Conservation (phyloP, 1,140 invertebrate species). For the Sminthurides bifidus region DNA sequence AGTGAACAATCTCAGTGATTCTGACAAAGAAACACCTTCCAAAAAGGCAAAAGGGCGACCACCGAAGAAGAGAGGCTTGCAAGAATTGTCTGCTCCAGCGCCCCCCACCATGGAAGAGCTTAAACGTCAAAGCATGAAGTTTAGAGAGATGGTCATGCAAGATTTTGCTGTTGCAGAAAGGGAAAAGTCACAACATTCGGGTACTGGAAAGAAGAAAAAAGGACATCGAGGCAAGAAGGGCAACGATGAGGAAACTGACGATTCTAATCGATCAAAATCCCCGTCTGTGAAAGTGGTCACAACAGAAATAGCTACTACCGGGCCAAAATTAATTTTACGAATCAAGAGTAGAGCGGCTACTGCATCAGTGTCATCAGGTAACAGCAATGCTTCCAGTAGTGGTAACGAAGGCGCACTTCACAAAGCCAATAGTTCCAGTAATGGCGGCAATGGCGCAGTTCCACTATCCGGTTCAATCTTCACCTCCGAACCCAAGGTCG, state of each 20-base stretch:
- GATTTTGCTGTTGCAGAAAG: conserved; percentile 53
- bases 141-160: conserved; percentile 65
- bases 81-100: conserved; percentile 5
- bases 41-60: conserved; percentile 46
- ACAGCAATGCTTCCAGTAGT: conserved; percentile 14
- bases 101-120: conserved; percentile 58
- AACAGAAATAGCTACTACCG: conserved; percentile 42
- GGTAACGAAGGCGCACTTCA: background rate
- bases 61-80: conserved; percentile 56
- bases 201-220: conserved; percentile 33
- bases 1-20: conserved; percentile 20
- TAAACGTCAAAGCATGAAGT: conserved; percentile 74
- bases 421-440: background rate
- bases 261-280: conserved; percentile 15
- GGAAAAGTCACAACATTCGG: conserved; percentile 35
- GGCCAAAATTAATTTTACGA: conserved; percentile 54
- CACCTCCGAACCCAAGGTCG: too few species aligned
- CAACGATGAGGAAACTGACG: conserved; percentile 44
- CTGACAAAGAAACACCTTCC: conserved; percentile 22
- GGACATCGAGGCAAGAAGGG: conserved; percentile 36
- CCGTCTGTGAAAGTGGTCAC: conserved; percentile 34
- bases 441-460: background rate
- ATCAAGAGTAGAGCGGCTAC: conserved; percentile 37
- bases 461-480: too few species aligned
- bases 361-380: conserved; percentile 25